A percentile compares a stretch with the other conserved stretches of the same genome.
Conservation (phyloP, 2,113 vertebrate species). For the Cisticola juncidis region DNA sequence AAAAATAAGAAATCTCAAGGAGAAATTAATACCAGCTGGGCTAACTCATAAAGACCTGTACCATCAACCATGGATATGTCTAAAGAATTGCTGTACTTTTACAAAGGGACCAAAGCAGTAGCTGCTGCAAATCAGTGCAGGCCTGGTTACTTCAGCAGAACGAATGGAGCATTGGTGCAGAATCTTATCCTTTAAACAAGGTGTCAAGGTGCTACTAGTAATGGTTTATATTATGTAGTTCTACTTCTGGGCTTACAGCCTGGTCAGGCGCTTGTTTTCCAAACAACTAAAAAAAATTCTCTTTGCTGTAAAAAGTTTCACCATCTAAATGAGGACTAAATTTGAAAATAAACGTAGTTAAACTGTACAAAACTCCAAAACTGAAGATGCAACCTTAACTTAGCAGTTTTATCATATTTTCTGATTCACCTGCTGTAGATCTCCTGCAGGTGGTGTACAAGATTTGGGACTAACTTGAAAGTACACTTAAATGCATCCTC, state of each 20-base stretch:
- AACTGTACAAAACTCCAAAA: neutral
- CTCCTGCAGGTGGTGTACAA: neutral
- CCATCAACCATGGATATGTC: neutral
- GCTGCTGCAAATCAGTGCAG: neutral
- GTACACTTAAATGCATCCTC: neutral
- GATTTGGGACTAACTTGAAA: neutral
- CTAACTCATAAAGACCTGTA: neutral
- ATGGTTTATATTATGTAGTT: neutral
- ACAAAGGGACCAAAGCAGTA: neutral
- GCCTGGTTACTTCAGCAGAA: neutral
- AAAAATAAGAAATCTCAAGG: slow-evolving; percentile 35
- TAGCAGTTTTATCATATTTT: neutral
- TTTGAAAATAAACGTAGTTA: neutral
- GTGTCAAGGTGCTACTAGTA: neutral
- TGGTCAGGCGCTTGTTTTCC: fast-evolving
- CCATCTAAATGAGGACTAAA: neutral
- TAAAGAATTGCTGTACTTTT: neutral
- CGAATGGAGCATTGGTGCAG: neutral
- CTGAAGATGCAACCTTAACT: neutral
- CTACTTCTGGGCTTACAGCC: neutral
- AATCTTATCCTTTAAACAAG: neutral
- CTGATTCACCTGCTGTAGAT: neutral
- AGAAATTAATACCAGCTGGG: neutral
- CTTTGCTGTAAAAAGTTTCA: neutral
- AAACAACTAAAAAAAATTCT: neutral